Evolutionary conservation across 1,140 invertebrate genomes (phyloP).

Genomic region (Ericerus pela): DNA sequence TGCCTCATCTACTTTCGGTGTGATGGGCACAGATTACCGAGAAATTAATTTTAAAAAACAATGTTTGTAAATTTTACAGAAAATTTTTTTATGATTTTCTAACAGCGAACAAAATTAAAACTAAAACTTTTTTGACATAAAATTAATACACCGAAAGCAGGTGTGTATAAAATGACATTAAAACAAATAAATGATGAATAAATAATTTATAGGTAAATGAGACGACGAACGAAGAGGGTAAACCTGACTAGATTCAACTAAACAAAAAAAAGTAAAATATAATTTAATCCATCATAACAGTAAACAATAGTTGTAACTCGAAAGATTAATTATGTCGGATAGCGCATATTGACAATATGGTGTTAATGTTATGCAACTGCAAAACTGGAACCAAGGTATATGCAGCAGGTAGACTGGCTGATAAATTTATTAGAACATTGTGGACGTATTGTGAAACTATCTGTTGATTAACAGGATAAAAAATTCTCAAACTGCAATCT

Average conservation of each 20-base stretch:
- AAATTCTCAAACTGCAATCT: constrained; percentile 22
- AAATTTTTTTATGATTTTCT: not conserved
- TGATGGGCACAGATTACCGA: not conserved
- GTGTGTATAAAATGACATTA: not conserved
- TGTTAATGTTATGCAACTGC: constrained; percentile 38
- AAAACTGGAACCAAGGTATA: constrained; percentile 60
- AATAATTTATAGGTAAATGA: not conserved
- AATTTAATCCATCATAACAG: too few relatives aligned
- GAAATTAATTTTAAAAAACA: not conserved
- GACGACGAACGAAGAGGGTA: not conserved
- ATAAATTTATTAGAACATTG: constrained; percentile 37
- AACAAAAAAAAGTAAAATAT: constrained; percentile 3
- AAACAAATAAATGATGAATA: not conserved
- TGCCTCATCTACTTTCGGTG: too few relatives aligned
- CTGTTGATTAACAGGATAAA: constrained; percentile 45
- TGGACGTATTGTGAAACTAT: constrained; percentile 59
- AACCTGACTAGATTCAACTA: not conserved
- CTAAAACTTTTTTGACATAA: not conserved
- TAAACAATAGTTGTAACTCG: too few relatives aligned
- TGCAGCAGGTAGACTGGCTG: constrained; percentile 40
- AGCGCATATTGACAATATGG: constrained; percentile 24
- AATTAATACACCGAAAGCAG: not conserved
- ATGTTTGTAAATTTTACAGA: not conserved
- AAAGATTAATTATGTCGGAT: constrained; percentile 24
- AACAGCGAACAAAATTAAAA: not conserved